Conservation (phyloP, 2,888 invertebrate genomes). For the Elmis aenea region DNA sequence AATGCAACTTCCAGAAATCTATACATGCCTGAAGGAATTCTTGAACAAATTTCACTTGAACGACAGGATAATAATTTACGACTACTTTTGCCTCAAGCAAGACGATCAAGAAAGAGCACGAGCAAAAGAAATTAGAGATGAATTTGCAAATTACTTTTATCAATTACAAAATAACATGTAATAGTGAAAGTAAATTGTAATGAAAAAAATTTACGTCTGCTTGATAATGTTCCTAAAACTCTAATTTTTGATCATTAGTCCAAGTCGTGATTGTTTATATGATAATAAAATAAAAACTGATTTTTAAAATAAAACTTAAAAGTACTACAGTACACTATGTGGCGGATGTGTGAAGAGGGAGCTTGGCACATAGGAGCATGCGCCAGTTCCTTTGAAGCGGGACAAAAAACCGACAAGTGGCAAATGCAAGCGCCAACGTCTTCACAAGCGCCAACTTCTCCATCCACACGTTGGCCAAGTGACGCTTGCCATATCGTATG, state of each 20-base stretch:
- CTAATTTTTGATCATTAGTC: neutral
- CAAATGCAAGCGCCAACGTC: neutral
- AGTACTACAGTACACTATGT: neutral
- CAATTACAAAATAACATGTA: too few relatives aligned
- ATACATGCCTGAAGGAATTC: too few relatives aligned
- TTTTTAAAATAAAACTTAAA: neutral
- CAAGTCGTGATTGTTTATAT: neutral
- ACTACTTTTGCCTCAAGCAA: too few relatives aligned
- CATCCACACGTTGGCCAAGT: slow-evolving; percentile 1
- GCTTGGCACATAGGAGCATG: neutral
- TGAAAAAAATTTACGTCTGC: neutral
- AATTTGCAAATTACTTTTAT: too few relatives aligned
- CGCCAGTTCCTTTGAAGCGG: neutral
- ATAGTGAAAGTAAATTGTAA: too few relatives aligned
- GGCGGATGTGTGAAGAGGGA: neutral
- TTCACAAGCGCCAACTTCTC: too few relatives aligned
- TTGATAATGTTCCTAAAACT: neutral
- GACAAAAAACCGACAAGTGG: neutral
- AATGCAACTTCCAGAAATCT: too few relatives aligned
- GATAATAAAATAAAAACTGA: neutral
- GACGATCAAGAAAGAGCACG: too few relatives aligned
- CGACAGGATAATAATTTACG: too few relatives aligned
- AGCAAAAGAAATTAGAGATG: too few relatives aligned
- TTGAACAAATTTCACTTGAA: too few relatives aligned
- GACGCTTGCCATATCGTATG: neutral